Evolutionary conservation across 2,888 invertebrate genomes (phyloP), one percentile per base, ranked within the genome.

Genomic region (Malthinus seriepunctatus): DNA sequence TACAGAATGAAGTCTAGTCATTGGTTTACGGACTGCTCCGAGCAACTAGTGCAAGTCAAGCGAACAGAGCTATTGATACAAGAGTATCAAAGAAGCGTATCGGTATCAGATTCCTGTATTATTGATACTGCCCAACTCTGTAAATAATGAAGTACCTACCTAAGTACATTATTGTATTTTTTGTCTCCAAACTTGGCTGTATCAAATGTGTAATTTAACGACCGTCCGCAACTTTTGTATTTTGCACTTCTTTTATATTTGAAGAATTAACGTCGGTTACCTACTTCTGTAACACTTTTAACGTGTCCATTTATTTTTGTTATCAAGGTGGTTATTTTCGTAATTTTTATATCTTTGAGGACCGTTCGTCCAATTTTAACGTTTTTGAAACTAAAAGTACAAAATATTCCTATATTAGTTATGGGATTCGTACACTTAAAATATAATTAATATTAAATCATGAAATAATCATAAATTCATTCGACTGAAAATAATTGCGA

Each of bases 101-200:
- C n/a, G n/a, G n/a, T n/a, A n/a, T n/a, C n/a, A n/a, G n/a, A n/a
- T n/a, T n/a, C n/a, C n/a, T n/a, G n/a, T n/a, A n/a, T n/a, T n/a
- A n/a, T n/a, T n/a, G n/a, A n/a, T n/a, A n/a, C n/a, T n/a, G n/a
- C 87, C 60, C 84, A 83, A 63, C 85, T 84, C 83, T 87, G 86
- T 68, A 88, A 86, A 64, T 83, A 81, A 32, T 80, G 80, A 59
- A 83, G 83, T 39, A 88, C 77, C 45, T 83, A 82, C 32, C 87
- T 79, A 63, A 87, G 85, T 7, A 93, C 84, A 76, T 84, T 84
- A 71, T 92, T 92, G 73, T 88, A 83, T 0, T 86, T 80, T 56
- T 86, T 84, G 79, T 95, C 94, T 6, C 95, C 95, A 74, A 95
- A 94, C 80, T 93, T 93, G 45, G 91, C 87, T 0, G 95, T 94